Conservation (phyloP, 2,797 vertebrate species). For the Anabas testudineus region DNA sequence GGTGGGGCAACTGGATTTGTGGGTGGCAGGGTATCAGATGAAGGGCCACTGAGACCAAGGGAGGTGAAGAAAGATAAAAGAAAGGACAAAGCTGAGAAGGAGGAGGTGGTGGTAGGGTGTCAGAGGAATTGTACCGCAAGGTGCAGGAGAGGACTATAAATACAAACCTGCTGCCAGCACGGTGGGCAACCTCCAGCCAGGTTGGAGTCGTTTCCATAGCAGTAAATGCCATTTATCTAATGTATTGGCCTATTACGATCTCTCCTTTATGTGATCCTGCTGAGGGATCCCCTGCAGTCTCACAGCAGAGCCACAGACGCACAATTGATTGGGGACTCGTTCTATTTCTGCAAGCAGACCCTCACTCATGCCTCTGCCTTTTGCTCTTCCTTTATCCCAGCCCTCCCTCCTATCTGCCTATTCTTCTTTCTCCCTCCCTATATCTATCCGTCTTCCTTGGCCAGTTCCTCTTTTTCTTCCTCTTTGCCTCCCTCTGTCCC, state of each 20-base stretch:
- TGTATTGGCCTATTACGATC: constrained; percentile 79
- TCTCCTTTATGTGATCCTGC: constrained; percentile 75
- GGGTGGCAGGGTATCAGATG: constrained; percentile 57
- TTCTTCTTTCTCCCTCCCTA: constrained; percentile 27
- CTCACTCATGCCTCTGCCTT: constrained; percentile 65
- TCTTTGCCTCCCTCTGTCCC: constrained; percentile 44
- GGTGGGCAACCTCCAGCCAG: constrained; percentile 79
- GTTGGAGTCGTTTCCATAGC: constrained; percentile 81
- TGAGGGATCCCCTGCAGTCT: constrained; percentile 78
- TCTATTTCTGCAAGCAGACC: constrained; percentile 80
- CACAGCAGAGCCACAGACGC: constrained; percentile 67
- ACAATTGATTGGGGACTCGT: constrained; percentile 79
- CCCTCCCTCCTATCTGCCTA: constrained; percentile 36
- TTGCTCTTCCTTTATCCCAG: constrained; percentile 51
- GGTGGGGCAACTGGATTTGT: constrained; percentile 30
- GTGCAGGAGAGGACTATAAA: constrained; percentile 75
- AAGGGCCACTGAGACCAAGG: constrained; percentile 46
- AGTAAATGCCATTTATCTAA: constrained; percentile 83
- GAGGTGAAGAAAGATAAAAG: constrained; percentile 45
- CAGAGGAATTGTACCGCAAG: constrained; percentile 64
- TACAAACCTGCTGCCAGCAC: constrained; percentile 73
- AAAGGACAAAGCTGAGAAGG: constrained; percentile 10
- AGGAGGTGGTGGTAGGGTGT: constrained; percentile 33
- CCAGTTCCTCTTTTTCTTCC: constrained; percentile 57
- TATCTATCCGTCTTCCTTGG: constrained; percentile 42